phyloP scores from a whole-genome alignment of 2,797 vertebrate species.

The Pangasius sanitwongsei region DNA sequence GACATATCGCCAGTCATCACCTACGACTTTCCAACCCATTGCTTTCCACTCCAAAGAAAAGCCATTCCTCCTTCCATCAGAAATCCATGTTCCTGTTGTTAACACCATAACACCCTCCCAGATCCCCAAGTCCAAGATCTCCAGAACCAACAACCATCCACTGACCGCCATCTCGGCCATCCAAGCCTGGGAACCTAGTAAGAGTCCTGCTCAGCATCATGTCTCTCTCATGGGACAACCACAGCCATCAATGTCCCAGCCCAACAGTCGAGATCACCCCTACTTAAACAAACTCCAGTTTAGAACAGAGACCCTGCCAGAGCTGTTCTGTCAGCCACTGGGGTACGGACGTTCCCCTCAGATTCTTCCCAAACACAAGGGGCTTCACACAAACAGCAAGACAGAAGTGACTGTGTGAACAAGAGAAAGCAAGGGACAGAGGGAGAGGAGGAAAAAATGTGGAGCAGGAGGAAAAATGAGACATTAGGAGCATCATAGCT shows the following conservation, averaged over 20 bases:
- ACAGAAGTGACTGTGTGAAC: conserved; percentile 92
- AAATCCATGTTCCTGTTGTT: conserved; percentile 78
- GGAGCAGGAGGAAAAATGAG: neutral
- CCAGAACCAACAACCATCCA: conserved; percentile 80
- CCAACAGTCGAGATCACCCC: conserved; percentile 74
- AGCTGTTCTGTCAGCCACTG: conserved; percentile 81
- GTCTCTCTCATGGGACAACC: conserved; percentile 67
- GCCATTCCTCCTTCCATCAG: conserved; percentile 77
- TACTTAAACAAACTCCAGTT: conserved; percentile 81
- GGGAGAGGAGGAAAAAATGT: conserved; percentile 17
- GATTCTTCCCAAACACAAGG: conserved; percentile 82
- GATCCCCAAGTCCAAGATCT: conserved; percentile 81
- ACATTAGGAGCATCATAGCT: neutral
- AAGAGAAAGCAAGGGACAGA: conserved; percentile 1
- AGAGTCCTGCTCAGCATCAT: conserved; percentile 73
- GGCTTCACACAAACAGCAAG: conserved; percentile 94
- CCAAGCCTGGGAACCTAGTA: conserved; percentile 76
- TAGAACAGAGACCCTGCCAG: conserved; percentile 86
- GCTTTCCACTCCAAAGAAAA: conserved; percentile 80
- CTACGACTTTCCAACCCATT: conserved; percentile 79
- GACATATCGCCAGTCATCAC: conserved; percentile 69
- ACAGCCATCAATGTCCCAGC: conserved; percentile 60
- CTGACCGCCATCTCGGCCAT: conserved; percentile 76
- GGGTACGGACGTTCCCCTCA: conserved; percentile 76
- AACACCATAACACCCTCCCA: conserved; percentile 78